These are phyloP conservation scores for Cyaniris semiargus DNA, from an alignment of 2,888 invertebrate genomes.

Conservation along the genomic window DNA sequence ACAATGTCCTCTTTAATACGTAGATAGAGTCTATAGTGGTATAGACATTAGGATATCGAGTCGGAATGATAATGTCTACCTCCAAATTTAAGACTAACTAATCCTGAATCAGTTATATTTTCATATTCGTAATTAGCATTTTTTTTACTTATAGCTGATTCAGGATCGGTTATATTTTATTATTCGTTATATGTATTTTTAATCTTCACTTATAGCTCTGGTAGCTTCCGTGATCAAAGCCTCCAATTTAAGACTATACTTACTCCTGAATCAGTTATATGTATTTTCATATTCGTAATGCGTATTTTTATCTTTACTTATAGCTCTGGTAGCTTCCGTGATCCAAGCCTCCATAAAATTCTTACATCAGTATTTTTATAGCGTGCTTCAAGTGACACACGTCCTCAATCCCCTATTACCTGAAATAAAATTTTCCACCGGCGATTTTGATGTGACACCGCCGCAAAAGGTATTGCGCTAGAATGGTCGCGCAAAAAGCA, in stretches of 20 bases:
- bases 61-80: neutral
- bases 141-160: neutral
- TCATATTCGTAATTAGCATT: neutral
- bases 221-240: neutral
- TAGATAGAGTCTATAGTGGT: too few species aligned
- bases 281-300: too few species aligned
- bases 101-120: neutral
- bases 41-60: neutral
- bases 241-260: too few species aligned
- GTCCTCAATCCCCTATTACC: neutral
- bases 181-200: too few species aligned
- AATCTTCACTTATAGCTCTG: neutral
- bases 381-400: neutral
- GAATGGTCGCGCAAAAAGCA: conserved; percentile 36
- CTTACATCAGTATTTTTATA: neutral
- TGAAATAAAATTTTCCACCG: conserved; percentile 11
- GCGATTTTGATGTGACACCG: conserved; percentile 14
- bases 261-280: too few species aligned
- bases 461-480: conserved; percentile 14
- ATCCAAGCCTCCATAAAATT: neutral
- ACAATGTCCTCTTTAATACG: neutral
- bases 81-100: neutral
- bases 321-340: neutral
- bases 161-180: neutral
- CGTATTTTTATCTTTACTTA: neutral